Base-by-base conservation (phyloP, 2,888 invertebrate species). In the Selenia dentaria region DNA sequence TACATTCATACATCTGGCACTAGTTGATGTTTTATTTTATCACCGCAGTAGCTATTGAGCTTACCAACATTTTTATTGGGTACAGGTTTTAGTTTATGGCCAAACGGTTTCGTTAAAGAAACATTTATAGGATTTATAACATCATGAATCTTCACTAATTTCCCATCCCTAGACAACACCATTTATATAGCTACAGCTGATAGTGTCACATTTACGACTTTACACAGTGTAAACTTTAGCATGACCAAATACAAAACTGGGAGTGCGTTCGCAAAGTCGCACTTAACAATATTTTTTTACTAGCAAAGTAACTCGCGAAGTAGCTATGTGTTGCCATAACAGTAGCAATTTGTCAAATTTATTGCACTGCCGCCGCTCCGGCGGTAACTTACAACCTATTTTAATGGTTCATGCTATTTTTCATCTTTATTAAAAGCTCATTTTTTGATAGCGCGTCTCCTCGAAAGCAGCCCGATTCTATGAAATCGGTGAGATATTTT, bases 261-360 rank as follows among this genome's bases (percentile, higher is more conserved):
- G 27, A 44, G 14, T 28, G 26, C 32, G 27, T 38, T 37, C 12
- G 9, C 32, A 36, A 44, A 36, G 33, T 48, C 33, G 35, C 31
- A 36, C 33, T 32, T 42, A 45, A 48, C 54, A 42, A 52, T 29
- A 59, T 62, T 67, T 68, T 33, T 70, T 66, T 60, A 60, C 54
- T 60, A 51, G 56, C 51, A 60, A 64, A 71, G 66, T 58, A 67
- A 69, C 63, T 73, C 59, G 55, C 59, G 64, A 67, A 65, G 57
- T 65, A 64, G 67, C 69, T 68, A 66, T 55, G 48, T 50, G 49
- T 72, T 62, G 70, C 73, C 65, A 74, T 72, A 71, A 69, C 67
- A 70, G 62, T 54, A 61, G 65, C 67, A 51, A 71, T 74, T 72
- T 74, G 71, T 74, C 67, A 70, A 60, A 66, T 71, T 72, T 74